Percentiles rank a stretch among this genome's conserved stretches.
phyloP scores from a whole-genome alignment of 1,140 invertebrate genomes.

The Drosophila santomea region DNA sequence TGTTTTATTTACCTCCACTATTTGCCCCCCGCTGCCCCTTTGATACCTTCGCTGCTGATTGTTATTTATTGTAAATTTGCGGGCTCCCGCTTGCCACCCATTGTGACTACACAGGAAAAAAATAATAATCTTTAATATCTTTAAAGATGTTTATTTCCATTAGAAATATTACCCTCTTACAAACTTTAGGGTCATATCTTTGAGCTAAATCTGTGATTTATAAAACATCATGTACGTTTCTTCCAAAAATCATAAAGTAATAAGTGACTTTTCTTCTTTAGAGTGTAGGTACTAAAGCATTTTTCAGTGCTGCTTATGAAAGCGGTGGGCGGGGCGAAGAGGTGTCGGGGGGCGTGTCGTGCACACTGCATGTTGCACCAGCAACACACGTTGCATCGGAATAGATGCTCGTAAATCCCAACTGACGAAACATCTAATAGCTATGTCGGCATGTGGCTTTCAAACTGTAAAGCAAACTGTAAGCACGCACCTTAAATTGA shows the following conservation, averaged over 20 bases:
- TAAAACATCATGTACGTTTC: too few species aligned
- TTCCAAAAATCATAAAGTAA: too few species aligned
- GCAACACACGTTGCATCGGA: conserved; percentile 24
- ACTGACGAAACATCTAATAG: conserved; percentile 22
- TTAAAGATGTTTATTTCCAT: too few species aligned
- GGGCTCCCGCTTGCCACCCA: conserved; percentile 44
- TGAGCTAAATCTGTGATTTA: too few species aligned
- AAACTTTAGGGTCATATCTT: too few species aligned
- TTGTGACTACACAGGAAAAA: conserved; percentile 1
- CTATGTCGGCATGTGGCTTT: conserved; percentile 37
- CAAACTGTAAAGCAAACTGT: conserved; percentile 24
- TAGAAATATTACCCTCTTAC: too few species aligned
- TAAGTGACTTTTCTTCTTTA: too few species aligned
- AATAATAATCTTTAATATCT: too few species aligned
- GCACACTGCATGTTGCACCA: conserved; percentile 37
- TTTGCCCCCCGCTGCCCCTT: not conserved
- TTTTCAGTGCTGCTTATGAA: conserved; percentile 30
- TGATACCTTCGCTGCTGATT: conserved; percentile 10
- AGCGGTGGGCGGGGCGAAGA: conserved; percentile 5
- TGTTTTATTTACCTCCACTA: conserved; percentile 29
- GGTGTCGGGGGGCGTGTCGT: conserved; percentile 35
- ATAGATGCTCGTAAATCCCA: conserved; percentile 28
- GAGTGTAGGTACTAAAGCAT: not conserved
- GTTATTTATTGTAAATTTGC: conserved; percentile 43
- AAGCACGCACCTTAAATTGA: conserved; percentile 19